These are phyloP conservation scores for Nemopilema nomurai DNA, from an alignment of 30 jellyfish, hydroid and myxozoan genomes.

Conservation along the genomic window DNA sequence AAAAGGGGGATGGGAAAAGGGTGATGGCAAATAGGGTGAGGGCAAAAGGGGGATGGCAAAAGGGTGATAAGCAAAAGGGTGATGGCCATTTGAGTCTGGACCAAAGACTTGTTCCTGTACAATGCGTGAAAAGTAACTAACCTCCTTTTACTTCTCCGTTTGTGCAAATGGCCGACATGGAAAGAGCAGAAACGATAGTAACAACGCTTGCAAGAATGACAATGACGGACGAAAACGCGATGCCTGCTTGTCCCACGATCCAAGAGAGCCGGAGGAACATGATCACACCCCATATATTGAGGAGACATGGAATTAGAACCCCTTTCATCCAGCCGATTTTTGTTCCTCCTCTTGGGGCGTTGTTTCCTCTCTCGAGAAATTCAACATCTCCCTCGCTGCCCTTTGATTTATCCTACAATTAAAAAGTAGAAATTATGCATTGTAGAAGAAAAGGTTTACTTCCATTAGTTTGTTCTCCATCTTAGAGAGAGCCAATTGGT, in stretches of 20 bases:
- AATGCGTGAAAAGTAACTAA: neutral
- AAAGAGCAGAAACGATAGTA: constrained; percentile 76
- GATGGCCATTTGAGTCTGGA: too few species aligned
- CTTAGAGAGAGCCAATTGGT: too few species aligned
- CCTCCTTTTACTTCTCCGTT: constrained; percentile 97
- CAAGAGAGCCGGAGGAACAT: constrained; percentile 83
- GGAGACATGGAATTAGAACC: constrained; percentile 79
- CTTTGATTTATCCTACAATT: constrained; percentile 31
- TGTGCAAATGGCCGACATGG: constrained; percentile 96
- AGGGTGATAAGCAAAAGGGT: too few species aligned
- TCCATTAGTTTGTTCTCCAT: too few species aligned
- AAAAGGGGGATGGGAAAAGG: too few species aligned
- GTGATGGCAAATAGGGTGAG: too few species aligned
- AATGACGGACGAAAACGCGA: constrained; percentile 62
- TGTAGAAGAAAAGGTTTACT: too few species aligned
- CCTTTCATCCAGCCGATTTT: constrained; percentile 95
- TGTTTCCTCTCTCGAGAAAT: constrained; percentile 15
- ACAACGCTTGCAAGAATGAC: constrained; percentile 75
- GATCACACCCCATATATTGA: constrained; percentile 96
- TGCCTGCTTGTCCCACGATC: constrained; percentile 93
- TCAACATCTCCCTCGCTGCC: neutral
- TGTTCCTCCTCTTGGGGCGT: constrained; percentile 48
- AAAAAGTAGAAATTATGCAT: neutral
- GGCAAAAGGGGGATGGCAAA: too few species aligned
- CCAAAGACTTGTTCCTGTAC: too few species aligned